These are phyloP conservation scores for Cyaniris semiargus DNA, from an alignment of 2,888 invertebrate species.

Conservation along the genomic window DNA sequence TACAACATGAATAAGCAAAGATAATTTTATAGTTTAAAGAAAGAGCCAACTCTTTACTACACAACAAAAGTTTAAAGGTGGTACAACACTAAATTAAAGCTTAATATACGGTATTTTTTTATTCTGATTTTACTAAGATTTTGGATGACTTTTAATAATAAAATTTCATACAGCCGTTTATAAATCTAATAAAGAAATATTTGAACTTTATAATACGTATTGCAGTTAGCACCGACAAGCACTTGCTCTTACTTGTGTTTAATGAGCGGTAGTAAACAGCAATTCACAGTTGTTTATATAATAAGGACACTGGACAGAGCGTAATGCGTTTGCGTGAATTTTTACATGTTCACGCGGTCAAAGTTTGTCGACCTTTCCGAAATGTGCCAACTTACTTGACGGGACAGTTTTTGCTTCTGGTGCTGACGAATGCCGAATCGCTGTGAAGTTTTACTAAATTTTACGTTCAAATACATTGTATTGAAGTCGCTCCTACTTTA, in stretches of 20 bases:
- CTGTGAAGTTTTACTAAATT: neutral
- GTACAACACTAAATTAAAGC: no score
- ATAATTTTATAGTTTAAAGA: no score
- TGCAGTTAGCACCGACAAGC: neutral
- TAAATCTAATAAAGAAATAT: no score
- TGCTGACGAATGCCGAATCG: conserved; percentile 22
- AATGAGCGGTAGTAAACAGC: neutral
- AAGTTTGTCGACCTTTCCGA: conserved; percentile 41
- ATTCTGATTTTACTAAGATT: no score
- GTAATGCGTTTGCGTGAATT: conserved; percentile 22
- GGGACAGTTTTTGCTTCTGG: conserved; percentile 41
- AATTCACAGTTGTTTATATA: neutral
- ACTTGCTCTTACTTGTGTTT: neutral
- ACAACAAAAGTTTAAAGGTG: no score
- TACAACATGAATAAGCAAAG: no score
- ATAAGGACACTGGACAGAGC: neutral
- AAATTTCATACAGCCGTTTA: no score
- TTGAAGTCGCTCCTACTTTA: neutral
- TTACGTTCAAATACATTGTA: neutral
- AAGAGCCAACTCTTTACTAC: no score
- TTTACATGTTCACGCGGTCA: conserved; percentile 37
- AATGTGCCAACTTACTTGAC: conserved; percentile 43
- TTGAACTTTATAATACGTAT: no score
- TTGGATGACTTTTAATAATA: no score
- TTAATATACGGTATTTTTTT: no score